Evolutionary conservation across 2,797 vertebrate genomes (phyloP), one percentile per base, ranked within the genome.

Genomic region (Enteromius radiatus): DNA sequence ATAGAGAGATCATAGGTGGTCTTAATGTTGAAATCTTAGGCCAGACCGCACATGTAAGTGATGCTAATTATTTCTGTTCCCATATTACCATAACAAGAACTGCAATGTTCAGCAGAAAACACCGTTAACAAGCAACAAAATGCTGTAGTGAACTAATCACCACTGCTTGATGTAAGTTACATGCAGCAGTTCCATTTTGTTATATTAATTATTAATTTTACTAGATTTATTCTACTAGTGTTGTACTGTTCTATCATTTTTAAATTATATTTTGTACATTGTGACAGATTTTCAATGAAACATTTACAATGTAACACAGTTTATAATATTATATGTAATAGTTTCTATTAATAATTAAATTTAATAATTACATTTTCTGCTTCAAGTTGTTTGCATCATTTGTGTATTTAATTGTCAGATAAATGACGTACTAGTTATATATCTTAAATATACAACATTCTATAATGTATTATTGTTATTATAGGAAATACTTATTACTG

Each of bases 1-100:
- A 71, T 47, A 73, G 54, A 61, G 33, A 56, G 49, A 80, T 26
- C 70, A 70, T 36, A 38, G 63, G 76, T 78, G 76, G 63, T 54
- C 8, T 45, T 63, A 76, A 63, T 63, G 17, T 61, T 63, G 36
- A 3, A 76, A 21, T 45, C 23, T 19, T 31, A 31, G 5, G 23
- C 23, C 15, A 26, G 28, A 69, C 67, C n/a, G 9, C 45, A 33
- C 15, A 73, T 52, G 15, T 56, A 41, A 38, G 11, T 33, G 49
- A 14, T 1, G 3, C 1, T 41, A 76, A 59, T 38, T 59, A 38
- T 71, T 71, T 31, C 23, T 45, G 21, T 41, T n/a, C 38, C 15
- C 56, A 59, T 36, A 26, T 59, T 14, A 56, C 31, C 3, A 6
- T 36, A 15, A 7, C 6, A 0, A 33, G 21, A 17, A 54, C 19